Conservation (phyloP, 53 echinoderm and acorn worm genomes). For the Actinopyga echinites region DNA sequence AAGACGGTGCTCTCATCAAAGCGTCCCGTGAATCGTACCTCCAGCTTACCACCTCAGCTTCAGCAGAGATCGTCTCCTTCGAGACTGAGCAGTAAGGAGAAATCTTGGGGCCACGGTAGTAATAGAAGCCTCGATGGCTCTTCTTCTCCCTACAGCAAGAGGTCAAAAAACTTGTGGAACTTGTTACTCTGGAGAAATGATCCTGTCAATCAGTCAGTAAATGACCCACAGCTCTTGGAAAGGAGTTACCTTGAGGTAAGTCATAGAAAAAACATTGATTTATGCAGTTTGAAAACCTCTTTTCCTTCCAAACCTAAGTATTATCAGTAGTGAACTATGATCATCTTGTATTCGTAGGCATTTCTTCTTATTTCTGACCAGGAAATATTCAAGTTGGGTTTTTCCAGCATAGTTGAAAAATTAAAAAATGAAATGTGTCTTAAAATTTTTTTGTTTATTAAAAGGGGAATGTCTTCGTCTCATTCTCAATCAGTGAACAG, state of each 20-base stretch:
- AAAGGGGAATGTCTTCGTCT: too few relatives aligned
- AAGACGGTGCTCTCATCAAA: not conserved
- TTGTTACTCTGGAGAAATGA: not conserved
- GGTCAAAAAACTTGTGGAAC: slow-evolving; percentile 6
- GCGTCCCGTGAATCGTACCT: slow-evolving; percentile 7
- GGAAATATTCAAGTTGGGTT: too few relatives aligned
- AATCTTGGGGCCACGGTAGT: not conserved
- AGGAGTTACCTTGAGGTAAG: not conserved
- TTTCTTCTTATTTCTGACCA: too few relatives aligned
- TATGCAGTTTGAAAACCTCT: too few relatives aligned
- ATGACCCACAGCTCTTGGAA: not conserved
- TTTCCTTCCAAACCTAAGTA: too few relatives aligned
- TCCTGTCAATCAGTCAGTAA: not conserved
- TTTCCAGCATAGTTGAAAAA: too few relatives aligned
- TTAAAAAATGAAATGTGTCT: too few relatives aligned
- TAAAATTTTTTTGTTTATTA: too few relatives aligned
- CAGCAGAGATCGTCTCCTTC: not conserved
- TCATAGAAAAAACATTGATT: not conserved
- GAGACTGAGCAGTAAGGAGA: not conserved
- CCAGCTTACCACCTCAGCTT: slow-evolving; percentile 20
- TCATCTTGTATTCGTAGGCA: too few relatives aligned
- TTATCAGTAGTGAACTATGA: too few relatives aligned
- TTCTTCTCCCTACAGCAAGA: not conserved
- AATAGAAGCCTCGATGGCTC: slow-evolving; percentile 16
- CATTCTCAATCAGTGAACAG: too few relatives aligned